Conservation (phyloP, 2,888 invertebrate species). For the Tholera decimalis region DNA sequence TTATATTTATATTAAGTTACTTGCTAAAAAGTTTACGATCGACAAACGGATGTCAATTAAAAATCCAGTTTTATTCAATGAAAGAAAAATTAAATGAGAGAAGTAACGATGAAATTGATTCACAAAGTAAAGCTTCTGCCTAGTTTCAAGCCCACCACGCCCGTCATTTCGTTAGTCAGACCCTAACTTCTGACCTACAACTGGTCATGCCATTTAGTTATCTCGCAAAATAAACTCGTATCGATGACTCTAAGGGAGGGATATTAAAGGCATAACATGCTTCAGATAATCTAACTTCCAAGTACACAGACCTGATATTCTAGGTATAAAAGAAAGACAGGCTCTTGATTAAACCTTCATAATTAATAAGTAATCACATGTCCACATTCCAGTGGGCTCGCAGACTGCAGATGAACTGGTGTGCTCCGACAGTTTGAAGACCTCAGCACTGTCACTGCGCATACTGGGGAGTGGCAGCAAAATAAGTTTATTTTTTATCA, state of each 20-base stretch:
- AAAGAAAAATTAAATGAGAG: no score
- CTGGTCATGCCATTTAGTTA: not conserved
- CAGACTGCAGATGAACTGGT: conserved; percentile 66
- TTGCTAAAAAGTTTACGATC: no score
- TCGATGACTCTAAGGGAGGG: not conserved
- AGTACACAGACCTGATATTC: not conserved
- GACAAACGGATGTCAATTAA: no score
- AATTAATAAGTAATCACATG: conserved; percentile 57
- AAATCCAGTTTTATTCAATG: no score
- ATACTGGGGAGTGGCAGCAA: conserved; percentile 73
- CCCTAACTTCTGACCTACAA: not conserved
- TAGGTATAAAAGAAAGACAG: conserved; percentile 29
- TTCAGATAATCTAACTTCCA: not conserved
- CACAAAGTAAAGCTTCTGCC: not conserved
- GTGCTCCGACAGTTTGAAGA: conserved; percentile 71
- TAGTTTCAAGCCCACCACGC: no score
- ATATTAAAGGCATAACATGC: not conserved
- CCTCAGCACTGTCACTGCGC: conserved; percentile 74
- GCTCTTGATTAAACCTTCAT: conserved; percentile 51
- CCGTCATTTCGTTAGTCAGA: not conserved
- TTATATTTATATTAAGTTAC: no score
- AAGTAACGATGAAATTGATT: no score
- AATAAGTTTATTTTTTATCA: conserved; percentile 12
- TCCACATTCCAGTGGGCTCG: conserved; percentile 51
- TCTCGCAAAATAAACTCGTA: not conserved